A percentile compares a stretch with the other conserved stretches of the same genome.
These are phyloP conservation scores for Semotilus atromaculatus DNA, from an alignment of 2,797 vertebrate genomes.

Conservation along the genomic window DNA sequence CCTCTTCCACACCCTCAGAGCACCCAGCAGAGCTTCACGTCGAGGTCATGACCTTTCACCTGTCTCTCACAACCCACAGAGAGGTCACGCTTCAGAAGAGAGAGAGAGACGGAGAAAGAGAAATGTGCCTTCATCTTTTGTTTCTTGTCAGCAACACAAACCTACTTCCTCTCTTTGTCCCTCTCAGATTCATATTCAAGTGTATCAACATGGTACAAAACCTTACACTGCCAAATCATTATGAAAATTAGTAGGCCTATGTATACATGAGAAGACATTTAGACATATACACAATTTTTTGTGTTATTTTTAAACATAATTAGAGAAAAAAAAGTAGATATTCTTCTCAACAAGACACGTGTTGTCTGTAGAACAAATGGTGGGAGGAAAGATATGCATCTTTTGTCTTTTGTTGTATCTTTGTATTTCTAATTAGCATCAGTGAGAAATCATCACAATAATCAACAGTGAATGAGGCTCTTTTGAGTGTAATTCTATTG, in stretches of 20 bases:
- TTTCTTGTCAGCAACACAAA: constrained; percentile 6
- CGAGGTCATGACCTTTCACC: constrained; percentile 41
- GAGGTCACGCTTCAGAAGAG: constrained; percentile 31
- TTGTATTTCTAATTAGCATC: neutral
- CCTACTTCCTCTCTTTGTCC: neutral
- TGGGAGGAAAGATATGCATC: neutral
- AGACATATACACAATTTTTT: neutral
- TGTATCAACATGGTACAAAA: neutral
- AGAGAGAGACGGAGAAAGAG: neutral
- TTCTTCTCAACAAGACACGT: neutral
- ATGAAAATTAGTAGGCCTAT: too few species aligned
- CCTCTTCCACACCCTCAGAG: constrained; percentile 31
- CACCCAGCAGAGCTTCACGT: constrained; percentile 3
- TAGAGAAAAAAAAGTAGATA: neutral
- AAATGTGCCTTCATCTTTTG: constrained; percentile 3
- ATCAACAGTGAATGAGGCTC: neutral
- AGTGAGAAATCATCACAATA: neutral
- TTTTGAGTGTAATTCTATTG: neutral
- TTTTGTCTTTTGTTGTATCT: neutral
- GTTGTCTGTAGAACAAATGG: neutral
- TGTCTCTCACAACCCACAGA: constrained; percentile 33
- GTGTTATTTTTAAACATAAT: too few species aligned
- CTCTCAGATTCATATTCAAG: constrained; percentile 39
- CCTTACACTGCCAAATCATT: too few species aligned
- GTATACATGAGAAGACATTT: neutral